Evolutionary conservation across 2,113 vertebrate species (phyloP).

Genomic region (Corvus moneduloides): DNA sequence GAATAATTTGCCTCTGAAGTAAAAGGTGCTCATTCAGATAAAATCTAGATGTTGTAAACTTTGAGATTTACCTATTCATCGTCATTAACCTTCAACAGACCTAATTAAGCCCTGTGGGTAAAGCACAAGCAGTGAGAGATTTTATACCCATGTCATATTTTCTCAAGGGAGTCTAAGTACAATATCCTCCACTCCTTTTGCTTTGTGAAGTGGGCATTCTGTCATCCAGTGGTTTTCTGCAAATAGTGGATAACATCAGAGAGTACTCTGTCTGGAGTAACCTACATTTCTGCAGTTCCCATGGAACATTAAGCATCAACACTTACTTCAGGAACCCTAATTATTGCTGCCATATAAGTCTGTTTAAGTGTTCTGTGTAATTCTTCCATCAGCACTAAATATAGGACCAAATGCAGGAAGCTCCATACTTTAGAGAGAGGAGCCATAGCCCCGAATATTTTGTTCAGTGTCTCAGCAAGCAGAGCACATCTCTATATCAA

Average conservation of each 20-base stretch:
- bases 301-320: background rate
- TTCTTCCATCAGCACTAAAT: background rate
- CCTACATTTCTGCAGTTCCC: background rate
- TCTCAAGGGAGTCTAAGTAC: background rate
- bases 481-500: background rate
- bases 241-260: background rate
- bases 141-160: slow-evolving; percentile 1
- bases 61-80: slow-evolving; percentile 3
- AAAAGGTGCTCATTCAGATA: background rate
- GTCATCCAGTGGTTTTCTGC: background rate
- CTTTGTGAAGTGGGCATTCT: background rate
- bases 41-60: background rate
- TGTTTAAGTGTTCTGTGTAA: background rate
- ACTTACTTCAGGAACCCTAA: background rate
- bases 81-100: slow-evolving; percentile 24
- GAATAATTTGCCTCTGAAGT: background rate
- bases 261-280: background rate
- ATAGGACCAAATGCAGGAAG: background rate
- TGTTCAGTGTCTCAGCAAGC: background rate
- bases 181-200: background rate
- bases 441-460: background rate
- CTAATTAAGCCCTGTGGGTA: slow-evolving; percentile 18
- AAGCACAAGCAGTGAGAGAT: background rate
- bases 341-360: background rate
- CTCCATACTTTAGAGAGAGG: background rate